Evolutionary conservation across 2,797 vertebrate species (phyloP).

Genomic region (Spizella passerina): DNA sequence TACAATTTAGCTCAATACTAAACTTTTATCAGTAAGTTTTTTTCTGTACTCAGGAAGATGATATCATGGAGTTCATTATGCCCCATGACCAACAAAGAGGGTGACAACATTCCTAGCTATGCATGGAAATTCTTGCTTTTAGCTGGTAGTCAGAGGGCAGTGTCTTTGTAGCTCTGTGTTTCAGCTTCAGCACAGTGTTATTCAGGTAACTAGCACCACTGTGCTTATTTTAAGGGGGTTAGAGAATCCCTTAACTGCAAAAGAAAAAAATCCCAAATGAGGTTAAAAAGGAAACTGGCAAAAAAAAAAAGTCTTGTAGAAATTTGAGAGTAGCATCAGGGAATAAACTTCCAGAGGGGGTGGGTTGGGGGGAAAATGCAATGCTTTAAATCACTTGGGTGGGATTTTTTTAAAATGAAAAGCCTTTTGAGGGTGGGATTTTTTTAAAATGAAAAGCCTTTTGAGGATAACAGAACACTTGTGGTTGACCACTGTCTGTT

Average conservation of each 20-base stretch:
- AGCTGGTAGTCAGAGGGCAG: not conserved
- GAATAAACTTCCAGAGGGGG: not conserved
- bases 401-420: not conserved
- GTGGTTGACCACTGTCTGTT: not conserved
- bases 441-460: not conserved
- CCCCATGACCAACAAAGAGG: not conserved
- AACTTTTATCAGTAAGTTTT: not conserved
- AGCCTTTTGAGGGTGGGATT: not conserved
- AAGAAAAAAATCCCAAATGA: not conserved
- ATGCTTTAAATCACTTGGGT: not conserved
- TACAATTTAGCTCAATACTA: not conserved
- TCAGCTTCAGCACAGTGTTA: not conserved
- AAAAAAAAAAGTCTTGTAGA: not conserved
- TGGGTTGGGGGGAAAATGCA: rapidly evolving
- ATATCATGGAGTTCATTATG: not conserved
- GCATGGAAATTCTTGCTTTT: not conserved
- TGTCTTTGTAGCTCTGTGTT: not conserved
- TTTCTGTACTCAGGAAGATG: not conserved
- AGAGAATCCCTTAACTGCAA: not conserved
- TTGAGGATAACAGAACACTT: not conserved
- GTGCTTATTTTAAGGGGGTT: not conserved
- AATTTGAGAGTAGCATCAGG: not conserved
- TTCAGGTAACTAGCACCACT: not conserved
- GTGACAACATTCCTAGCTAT: not conserved
- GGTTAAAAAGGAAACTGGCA: not conserved